These are phyloP conservation scores for Myripristis murdjan DNA, from an alignment of 2,797 vertebrate species.

Conservation along the genomic window DNA sequence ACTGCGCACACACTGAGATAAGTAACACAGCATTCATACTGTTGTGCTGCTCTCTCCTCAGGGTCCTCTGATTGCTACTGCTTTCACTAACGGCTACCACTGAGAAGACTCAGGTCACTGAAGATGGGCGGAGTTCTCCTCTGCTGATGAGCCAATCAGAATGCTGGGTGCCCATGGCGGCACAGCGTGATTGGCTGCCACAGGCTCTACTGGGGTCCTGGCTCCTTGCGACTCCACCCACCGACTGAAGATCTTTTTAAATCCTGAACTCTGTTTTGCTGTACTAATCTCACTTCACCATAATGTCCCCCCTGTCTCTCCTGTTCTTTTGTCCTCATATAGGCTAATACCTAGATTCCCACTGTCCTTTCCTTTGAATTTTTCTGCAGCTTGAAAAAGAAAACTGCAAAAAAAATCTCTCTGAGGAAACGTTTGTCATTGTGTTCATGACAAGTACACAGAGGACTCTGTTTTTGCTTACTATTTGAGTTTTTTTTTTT, in stretches of 20 bases:
- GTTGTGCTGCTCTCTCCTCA: conserved; percentile 63
- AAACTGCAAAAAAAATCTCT: conserved; percentile 71
- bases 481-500: conserved; percentile 72
- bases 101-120: conserved; percentile 87
- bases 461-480: conserved; percentile 55
- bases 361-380: conserved; percentile 46
- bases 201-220: conserved; percentile 64
- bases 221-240: conserved; percentile 79
- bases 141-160: conserved; percentile 82
- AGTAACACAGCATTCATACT: conserved; percentile 18
- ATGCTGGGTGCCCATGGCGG: conserved; percentile 79
- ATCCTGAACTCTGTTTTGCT: conserved; percentile 79
- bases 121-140: conserved; percentile 72
- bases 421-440: conserved; percentile 64
- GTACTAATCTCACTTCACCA: conserved; percentile 86
- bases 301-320: conserved; percentile 67
- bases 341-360: conserved; percentile 67
- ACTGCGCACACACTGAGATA: conserved; percentile 19
- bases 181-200: conserved; percentile 78
- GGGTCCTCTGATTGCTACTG: conserved; percentile 98
- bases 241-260: conserved; percentile 86
- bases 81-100: conserved; percentile 99
- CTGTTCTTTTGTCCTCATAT: conserved; percentile 64
- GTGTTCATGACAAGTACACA: conserved; percentile 64
- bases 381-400: conserved; percentile 61